phyloP scores from a whole-genome alignment of 1,140 invertebrate genomes.

The Yoshiicerus persimilis region DNA sequence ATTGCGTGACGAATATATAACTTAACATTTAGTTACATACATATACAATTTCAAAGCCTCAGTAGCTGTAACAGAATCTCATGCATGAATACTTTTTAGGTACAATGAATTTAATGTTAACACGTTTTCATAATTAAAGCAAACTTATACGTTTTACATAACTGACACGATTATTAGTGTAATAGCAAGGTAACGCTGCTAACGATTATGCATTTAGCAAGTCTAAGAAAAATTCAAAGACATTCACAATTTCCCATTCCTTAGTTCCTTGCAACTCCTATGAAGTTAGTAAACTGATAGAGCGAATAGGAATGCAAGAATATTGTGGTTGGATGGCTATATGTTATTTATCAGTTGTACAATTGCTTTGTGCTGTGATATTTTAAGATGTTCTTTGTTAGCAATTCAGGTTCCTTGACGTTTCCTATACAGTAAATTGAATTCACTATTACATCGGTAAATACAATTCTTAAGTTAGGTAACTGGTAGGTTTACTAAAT shows the following conservation, averaged over 20 bases:
- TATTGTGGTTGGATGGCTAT: background rate
- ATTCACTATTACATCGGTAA: background rate
- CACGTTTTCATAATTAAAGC: background rate
- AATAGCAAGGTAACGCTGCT: background rate
- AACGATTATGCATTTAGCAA: background rate
- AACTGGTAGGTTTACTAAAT: background rate
- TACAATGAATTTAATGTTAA: background rate
- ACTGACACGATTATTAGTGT: background rate
- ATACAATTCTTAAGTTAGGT: background rate
- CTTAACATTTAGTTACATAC: background rate
- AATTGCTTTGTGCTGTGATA: background rate
- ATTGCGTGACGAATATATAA: conserved; percentile 13
- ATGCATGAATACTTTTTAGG: conserved; percentile 17
- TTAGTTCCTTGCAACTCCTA: background rate
- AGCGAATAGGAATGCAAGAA: background rate
- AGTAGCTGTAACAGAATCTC: conserved; percentile 15
- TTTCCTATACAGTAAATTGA: background rate
- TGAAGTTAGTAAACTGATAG: background rate
- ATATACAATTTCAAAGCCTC: conserved; percentile 10
- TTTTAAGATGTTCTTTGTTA: background rate
- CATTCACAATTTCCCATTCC: background rate
- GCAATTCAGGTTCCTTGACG: background rate
- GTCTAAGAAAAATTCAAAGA: background rate
- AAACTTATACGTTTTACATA: background rate
- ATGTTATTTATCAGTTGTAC: background rate